Evolutionary conservation across 2,797 vertebrate species (phyloP).

Genomic region (Acrossocheilus fasciatus): DNA sequence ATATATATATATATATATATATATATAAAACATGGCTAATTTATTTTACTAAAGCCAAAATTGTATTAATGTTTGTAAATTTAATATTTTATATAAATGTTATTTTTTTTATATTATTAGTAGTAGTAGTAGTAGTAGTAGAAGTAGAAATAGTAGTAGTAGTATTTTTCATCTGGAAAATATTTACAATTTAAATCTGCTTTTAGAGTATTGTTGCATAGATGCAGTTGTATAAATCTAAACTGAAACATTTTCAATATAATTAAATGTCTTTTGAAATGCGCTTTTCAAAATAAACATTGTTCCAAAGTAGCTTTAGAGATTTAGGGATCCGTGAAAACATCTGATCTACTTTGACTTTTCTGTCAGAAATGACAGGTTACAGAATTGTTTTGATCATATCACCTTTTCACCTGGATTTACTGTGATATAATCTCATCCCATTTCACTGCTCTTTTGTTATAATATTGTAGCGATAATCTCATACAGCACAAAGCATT

Average conservation of each 20-base stretch:
- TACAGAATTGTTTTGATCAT: background rate
- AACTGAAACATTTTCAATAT: background rate
- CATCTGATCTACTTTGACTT: background rate
- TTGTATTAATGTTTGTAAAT: background rate
- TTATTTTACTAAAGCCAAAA: no score
- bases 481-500: background rate
- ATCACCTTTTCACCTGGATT: background rate
- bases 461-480: background rate
- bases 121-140: no score
- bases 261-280: background rate
- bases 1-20: no score
- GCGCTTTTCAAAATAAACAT: background rate
- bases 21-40: no score
- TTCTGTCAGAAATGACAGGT: background rate
- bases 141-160: no score
- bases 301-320: background rate
- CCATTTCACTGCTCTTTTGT: slow-evolving; percentile 3
- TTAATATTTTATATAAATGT: background rate
- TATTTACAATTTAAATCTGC: background rate
- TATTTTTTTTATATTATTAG: background rate
- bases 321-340: background rate
- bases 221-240: background rate
- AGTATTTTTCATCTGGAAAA: background rate
- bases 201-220: background rate
- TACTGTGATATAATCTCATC: background rate